phyloP scores from a whole-genome alignment of 2,113 vertebrate genomes.

The Budorcas taxicolor region DNA sequence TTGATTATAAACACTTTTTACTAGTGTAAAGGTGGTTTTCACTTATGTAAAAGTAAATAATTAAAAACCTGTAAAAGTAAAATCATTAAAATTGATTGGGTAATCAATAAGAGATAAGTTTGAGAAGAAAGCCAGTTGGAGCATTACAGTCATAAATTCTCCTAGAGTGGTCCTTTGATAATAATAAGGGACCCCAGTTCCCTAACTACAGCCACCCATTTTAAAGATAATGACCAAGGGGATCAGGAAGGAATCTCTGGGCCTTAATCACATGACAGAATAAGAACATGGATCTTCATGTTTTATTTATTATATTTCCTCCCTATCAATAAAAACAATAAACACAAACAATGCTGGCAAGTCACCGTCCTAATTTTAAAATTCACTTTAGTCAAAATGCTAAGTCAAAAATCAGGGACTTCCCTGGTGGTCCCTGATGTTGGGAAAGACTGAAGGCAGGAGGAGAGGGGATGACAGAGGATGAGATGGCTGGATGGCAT shows the following conservation, averaged over 20 bases:
- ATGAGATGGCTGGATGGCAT: neutral
- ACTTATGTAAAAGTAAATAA: constrained; percentile 10
- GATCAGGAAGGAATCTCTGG: neutral
- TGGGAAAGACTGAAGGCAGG: neutral
- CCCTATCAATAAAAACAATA: neutral
- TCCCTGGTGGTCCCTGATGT: neutral
- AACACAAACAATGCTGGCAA: neutral
- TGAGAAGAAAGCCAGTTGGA: neutral
- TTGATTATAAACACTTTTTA: neutral
- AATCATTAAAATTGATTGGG: neutral
- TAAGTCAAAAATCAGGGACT: neutral
- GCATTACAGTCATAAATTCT: neutral
- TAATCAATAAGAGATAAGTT: neutral
- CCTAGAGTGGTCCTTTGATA: neutral
- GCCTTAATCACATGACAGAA: neutral
- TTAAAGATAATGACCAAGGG: neutral
- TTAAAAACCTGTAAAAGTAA: constrained; percentile 4
- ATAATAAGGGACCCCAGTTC: neutral
- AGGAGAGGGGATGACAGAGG: neutral
- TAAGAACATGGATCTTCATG: neutral
- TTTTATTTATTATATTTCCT: neutral
- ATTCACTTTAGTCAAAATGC: neutral
- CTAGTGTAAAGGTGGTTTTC: neutral
- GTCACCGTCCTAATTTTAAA: neutral
- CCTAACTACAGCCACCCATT: neutral